phyloP scores from a whole-genome alignment of 2,113 vertebrate species.

The Orientallactaga bullata region DNA sequence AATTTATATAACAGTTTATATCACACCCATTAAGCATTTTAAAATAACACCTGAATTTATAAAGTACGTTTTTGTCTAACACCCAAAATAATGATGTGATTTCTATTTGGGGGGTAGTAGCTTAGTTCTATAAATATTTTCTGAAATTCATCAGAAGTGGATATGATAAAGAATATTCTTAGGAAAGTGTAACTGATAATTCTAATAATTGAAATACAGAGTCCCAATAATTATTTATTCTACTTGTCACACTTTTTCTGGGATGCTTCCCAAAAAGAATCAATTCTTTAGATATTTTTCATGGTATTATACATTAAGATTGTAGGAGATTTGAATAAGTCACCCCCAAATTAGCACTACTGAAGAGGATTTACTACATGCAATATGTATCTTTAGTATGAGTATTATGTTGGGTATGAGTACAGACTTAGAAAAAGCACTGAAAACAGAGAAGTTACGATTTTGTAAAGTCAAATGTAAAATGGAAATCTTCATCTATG shows the following conservation, averaged over 20 bases:
- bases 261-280: not conserved
- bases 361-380: not conserved
- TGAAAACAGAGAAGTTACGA: not conserved
- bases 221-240: not conserved
- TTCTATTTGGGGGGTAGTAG: not conserved
- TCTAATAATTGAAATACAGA: not conserved
- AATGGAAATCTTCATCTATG: not conserved
- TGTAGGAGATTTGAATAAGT: not conserved
- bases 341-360: not conserved
- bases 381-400: not conserved
- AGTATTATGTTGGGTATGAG: not conserved
- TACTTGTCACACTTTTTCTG: not conserved
- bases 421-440: not conserved
- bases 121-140: not conserved
- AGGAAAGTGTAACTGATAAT: not conserved
- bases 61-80: not conserved
- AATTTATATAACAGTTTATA: not conserved
- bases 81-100: not conserved
- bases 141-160: not conserved
- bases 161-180: not conserved
- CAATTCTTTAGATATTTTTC: not conserved
- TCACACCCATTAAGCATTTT: slow-evolving; percentile 7
- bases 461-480: not conserved
- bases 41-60: slow-evolving; percentile 5
- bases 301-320: not conserved